phyloP scores from a whole-genome alignment of 2,888 invertebrate species.

The Lasioglossum lativentre region DNA sequence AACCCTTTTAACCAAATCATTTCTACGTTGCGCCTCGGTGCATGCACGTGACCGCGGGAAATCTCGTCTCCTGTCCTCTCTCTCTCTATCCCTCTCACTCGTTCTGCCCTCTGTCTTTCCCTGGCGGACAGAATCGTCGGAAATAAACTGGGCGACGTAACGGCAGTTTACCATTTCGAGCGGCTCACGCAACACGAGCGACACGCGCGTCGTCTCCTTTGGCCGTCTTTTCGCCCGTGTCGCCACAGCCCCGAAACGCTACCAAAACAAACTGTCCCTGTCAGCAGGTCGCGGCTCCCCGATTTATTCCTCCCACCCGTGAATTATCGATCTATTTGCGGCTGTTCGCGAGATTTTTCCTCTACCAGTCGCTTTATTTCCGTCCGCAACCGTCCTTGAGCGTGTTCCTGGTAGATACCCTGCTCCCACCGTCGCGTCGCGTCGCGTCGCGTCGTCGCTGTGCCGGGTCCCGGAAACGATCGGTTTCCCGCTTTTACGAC shows the following conservation, averaged over 20 bases:
- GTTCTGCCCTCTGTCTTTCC: background rate
- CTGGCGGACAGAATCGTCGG: background rate
- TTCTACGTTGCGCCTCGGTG: slow-evolving; percentile 13
- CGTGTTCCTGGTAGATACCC: background rate
- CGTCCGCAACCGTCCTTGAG: slow-evolving; percentile 17
- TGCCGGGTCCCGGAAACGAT: slow-evolving; percentile 13
- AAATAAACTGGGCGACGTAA: slow-evolving; percentile 26
- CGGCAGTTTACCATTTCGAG: slow-evolving; percentile 16
- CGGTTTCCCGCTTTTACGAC: background rate
- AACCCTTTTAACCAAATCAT: slow-evolving; percentile 37
- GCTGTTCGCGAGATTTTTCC: slow-evolving; percentile 37
- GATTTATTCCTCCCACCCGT: slow-evolving; percentile 46
- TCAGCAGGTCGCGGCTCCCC: slow-evolving; percentile 44
- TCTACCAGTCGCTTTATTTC: slow-evolving; percentile 35
- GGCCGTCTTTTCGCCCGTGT: background rate
- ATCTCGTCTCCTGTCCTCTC: background rate
- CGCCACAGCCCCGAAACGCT: slow-evolving; percentile 10
- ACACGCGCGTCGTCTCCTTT: slow-evolving; percentile 28
- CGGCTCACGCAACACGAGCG: background rate
- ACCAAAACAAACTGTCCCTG: slow-evolving; percentile 62
- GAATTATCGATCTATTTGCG: slow-evolving; percentile 59
- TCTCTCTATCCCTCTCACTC: background rate
- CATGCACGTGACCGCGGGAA: slow-evolving; percentile 12
- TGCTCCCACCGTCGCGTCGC: background rate
- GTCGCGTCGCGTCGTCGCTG: no score